These are phyloP conservation scores for Noctua fimbriata DNA, from an alignment of 2,888 invertebrate genomes.

Conservation along the genomic window DNA sequence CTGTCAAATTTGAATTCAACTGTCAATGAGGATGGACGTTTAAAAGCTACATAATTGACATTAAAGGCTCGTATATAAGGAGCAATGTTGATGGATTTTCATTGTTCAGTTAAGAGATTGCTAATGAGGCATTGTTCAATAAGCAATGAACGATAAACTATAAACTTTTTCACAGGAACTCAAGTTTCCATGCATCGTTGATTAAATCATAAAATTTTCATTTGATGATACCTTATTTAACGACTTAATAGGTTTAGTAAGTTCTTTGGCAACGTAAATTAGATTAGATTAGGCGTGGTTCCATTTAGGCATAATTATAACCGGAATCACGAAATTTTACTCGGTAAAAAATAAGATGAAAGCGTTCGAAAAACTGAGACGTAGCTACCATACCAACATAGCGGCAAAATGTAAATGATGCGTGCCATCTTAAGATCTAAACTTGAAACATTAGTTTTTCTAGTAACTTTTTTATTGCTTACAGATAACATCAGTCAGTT, in stretches of 20 bases:
- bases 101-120: background rate
- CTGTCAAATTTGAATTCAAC: conserved; percentile 50
- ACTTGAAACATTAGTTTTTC: conserved; percentile 35
- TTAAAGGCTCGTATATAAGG: background rate
- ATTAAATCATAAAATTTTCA: background rate
- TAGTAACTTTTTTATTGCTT: conserved; percentile 50
- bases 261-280: conserved; percentile 23
- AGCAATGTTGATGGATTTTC: background rate
- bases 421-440: conserved; percentile 55
- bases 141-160: background rate
- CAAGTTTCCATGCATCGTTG: background rate
- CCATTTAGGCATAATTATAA: conserved; percentile 43
- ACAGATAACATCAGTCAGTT: conserved; percentile 24
- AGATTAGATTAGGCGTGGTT: conserved; percentile 41
- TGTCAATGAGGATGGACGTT: conserved; percentile 50
- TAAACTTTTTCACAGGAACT: background rate
- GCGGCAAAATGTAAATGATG: conserved; percentile 55
- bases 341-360: conserved; percentile 59
- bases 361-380: conserved; percentile 39
- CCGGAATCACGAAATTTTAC: conserved; percentile 29
- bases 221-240: conserved; percentile 9
- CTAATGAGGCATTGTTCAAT: background rate
- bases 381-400: conserved; percentile 26
- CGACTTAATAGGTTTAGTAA: conserved; percentile 6
- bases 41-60: conserved; percentile 16